Percentiles rank a stretch among this genome's conserved stretches.
phyloP scores from a whole-genome alignment of 2,888 invertebrate genomes.

The Alitta virens region DNA sequence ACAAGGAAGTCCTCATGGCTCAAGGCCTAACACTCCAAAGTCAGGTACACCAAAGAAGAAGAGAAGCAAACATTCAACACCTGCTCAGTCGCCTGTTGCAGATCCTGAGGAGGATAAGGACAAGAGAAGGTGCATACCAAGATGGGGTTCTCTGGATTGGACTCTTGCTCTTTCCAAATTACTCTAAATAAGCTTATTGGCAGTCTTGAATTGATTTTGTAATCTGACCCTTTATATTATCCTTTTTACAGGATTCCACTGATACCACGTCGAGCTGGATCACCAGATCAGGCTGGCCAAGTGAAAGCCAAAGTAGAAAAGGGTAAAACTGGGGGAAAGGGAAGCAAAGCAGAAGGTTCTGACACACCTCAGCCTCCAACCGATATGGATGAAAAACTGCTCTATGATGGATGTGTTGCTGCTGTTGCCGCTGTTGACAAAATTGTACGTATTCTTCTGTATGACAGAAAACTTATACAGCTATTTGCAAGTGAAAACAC shows the following conservation, averaged over 20 bases:
- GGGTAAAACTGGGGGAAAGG: constrained; percentile 33
- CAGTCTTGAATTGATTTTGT: no score
- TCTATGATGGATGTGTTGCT: constrained; percentile 44
- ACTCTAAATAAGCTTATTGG: no score
- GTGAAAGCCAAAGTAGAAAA: constrained; percentile 31
- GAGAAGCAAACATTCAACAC: neutral
- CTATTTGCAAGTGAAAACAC: no score
- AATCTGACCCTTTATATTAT: neutral
- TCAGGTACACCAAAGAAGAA: constrained; percentile 46
- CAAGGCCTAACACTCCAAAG: constrained; percentile 30
- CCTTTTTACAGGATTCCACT: constrained; percentile 46
- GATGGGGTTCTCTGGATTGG: no score
- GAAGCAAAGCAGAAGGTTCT: constrained; percentile 32
- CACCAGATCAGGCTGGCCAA: constrained; percentile 46
- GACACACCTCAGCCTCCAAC: constrained; percentile 46
- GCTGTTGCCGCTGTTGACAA: constrained; percentile 38
- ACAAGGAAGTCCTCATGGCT: neutral
- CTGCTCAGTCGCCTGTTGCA: no score
- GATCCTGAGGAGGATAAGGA: neutral
- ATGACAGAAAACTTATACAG: neutral
- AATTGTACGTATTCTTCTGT: constrained; percentile 43
- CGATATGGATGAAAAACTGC: constrained; percentile 51
- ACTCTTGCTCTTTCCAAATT: no score
- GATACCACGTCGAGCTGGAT: constrained; percentile 46
- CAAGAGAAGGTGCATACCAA: neutral